Conservation (phyloP, 2,888 invertebrate genomes). For the Alviniconcha strummeri region DNA sequence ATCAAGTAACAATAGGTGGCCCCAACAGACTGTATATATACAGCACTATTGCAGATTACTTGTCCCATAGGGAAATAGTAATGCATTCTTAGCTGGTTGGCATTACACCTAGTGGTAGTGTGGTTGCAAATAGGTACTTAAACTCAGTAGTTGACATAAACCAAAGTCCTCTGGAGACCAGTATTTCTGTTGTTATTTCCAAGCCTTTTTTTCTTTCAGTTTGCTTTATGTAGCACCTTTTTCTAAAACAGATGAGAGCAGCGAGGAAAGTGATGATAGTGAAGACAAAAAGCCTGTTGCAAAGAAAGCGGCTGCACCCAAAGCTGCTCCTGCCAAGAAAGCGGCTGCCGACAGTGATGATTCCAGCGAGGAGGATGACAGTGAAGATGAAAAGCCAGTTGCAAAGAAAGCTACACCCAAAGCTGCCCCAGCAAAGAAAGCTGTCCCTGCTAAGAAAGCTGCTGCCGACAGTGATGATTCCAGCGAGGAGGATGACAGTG, state of each 20-base stretch:
- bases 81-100: too few relatives aligned
- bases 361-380: not conserved
- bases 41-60: too few relatives aligned
- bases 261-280: conserved; percentile 11
- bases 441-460: not conserved
- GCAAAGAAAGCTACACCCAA: not conserved
- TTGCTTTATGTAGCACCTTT: too few relatives aligned
- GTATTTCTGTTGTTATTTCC: too few relatives aligned
- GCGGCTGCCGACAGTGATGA: not conserved
- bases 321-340: conserved; percentile 1
- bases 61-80: too few relatives aligned
- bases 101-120: too few relatives aligned
- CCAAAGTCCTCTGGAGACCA: too few relatives aligned
- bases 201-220: too few relatives aligned
- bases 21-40: too few relatives aligned
- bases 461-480: not conserved
- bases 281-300: conserved; percentile 13
- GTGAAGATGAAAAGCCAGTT: not conserved
- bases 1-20: too few relatives aligned
- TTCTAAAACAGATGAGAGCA: not conserved
- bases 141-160: too few relatives aligned
- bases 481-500: not conserved
- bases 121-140: too few relatives aligned
- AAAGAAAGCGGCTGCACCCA: not conserved
- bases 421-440: not conserved